Evolutionary conservation across 2,113 vertebrate genomes (phyloP).

Genomic region (Furnarius figulus): DNA sequence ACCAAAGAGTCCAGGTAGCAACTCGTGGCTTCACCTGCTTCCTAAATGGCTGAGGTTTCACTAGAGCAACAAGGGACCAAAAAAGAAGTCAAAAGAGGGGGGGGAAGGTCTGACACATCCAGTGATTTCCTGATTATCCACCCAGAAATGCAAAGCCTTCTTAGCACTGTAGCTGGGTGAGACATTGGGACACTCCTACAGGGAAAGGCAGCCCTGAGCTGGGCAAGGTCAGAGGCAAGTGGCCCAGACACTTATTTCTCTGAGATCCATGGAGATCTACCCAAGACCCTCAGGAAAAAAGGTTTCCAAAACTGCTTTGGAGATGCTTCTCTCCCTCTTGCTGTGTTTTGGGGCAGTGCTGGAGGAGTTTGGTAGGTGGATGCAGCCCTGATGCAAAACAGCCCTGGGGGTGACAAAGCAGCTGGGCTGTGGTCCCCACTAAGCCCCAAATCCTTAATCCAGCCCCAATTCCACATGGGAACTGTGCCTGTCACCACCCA

Average conservation of each 20-base stretch:
- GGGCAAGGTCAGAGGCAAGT: neutral
- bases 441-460: neutral
- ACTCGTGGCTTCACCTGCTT: fast-evolving
- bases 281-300: neutral
- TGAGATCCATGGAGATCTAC: neutral
- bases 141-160: neutral
- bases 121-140: neutral
- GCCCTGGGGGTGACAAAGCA: neutral
- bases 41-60: neutral
- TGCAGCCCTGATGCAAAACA: neutral
- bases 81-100: neutral
- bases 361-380: neutral
- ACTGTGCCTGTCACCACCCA: neutral
- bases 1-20: neutral
- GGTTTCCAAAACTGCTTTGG: neutral
- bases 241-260: neutral
- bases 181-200: neutral
- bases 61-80: neutral
- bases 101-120: fast-evolving
- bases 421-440: neutral
- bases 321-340: neutral
- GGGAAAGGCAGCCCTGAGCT: neutral
- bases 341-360: neutral
- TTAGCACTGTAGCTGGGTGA: neutral
- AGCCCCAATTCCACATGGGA: neutral